Conservation (phyloP, 2,888 invertebrate genomes). For the Cephus pulcher region DNA sequence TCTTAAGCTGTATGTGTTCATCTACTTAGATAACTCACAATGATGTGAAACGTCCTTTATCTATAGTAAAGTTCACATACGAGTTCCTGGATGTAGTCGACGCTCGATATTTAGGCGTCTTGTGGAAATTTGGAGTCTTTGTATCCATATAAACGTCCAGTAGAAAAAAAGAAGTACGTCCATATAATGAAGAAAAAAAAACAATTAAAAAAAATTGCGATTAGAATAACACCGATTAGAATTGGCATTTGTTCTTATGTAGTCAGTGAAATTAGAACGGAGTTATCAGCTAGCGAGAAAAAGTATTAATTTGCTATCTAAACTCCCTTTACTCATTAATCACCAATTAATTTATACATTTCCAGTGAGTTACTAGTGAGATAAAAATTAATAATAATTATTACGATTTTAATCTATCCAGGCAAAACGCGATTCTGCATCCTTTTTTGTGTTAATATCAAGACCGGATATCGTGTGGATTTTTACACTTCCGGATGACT, state of each 20-base stretch:
- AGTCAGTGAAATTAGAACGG: conserved; percentile 12
- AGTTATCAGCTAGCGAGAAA: conserved; percentile 9
- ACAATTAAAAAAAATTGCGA: not conserved
- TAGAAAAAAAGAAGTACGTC: conserved; percentile 15
- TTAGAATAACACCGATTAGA: conserved; percentile 4
- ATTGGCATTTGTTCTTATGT: not conserved
- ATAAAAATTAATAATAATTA: not conserved
- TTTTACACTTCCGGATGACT: conserved; percentile 11
- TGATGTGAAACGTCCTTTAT: not conserved
- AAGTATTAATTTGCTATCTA: not conserved
- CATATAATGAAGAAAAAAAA: conserved; percentile 1
- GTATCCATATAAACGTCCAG: not conserved
- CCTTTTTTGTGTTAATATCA: conserved; percentile 10
- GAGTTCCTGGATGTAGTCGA: not conserved
- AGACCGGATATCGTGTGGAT: not conserved
- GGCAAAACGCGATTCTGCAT: conserved; percentile 33
- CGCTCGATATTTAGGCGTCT: not conserved
- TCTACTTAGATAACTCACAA: not conserved
- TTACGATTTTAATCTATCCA: conserved; percentile 42
- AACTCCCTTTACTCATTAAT: conserved; percentile 10
- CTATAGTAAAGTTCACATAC: not conserved
- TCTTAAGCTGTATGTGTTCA: not conserved
- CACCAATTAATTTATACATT: conserved; percentile 42
- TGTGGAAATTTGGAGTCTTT: not conserved
- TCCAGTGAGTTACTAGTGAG: conserved; percentile 35